Conservation (phyloP, 2,797 vertebrate genomes). For the Artibeus lituratus region DNA sequence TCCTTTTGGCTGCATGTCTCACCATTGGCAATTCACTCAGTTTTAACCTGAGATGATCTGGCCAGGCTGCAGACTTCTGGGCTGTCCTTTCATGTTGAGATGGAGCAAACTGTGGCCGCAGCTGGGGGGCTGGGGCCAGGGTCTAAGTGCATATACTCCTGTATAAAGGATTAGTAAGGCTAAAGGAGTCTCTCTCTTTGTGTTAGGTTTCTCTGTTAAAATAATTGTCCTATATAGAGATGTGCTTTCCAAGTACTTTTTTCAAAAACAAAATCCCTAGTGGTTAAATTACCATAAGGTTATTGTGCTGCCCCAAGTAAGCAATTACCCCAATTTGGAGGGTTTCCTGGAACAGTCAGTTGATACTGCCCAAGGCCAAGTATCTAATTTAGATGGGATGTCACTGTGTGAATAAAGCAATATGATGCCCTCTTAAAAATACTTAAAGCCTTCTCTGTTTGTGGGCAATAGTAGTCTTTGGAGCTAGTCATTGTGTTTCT, state of each 20-base stretch:
- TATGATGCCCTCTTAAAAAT: constrained; percentile 45
- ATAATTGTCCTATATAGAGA: background rate
- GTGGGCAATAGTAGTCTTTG: constrained; percentile 24
- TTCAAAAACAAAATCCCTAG: constrained; percentile 33
- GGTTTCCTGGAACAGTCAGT: constrained; percentile 64
- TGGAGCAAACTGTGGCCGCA: background rate
- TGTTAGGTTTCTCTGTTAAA: constrained; percentile 19
- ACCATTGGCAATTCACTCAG: constrained; percentile 7
- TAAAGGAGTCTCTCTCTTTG: background rate
- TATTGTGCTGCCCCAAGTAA: constrained; percentile 54
- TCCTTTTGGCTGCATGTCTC: constrained; percentile 31
- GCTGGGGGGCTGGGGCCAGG: background rate
- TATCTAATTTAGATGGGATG: constrained; percentile 58
- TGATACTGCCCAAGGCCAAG: constrained; percentile 55
- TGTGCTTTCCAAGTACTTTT: constrained; percentile 33
- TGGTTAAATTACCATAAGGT: constrained; percentile 55
- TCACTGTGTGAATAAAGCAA: constrained; percentile 38
- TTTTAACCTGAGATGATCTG: constrained; percentile 28
- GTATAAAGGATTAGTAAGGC: background rate
- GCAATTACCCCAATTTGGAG: constrained; percentile 67
- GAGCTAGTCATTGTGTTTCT: background rate
- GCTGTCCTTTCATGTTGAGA: background rate
- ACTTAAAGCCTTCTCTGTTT: constrained; percentile 44
- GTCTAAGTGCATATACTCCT: background rate
- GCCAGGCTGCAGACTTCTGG: background rate